Evolutionary conservation across 2,113 vertebrate genomes (phyloP).

Genomic region (Pachypanchax playfairii): DNA sequence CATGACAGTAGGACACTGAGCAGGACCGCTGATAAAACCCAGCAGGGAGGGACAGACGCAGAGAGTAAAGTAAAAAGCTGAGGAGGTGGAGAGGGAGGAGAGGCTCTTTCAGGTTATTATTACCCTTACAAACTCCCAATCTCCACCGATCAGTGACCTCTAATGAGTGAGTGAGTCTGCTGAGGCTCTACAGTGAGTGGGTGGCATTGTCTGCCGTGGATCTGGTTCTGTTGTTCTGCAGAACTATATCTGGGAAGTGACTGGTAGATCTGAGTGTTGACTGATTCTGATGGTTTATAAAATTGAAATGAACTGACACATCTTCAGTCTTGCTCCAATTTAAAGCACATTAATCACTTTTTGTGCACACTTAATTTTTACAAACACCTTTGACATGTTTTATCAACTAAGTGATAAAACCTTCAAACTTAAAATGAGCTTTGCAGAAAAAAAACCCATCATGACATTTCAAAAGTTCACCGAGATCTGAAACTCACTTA

Average conservation of each 20-base stretch:
- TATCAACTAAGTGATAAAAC: too few species aligned
- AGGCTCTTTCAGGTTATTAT: constrained; percentile 52
- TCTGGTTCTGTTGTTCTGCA: constrained; percentile 55
- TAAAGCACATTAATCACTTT: background rate
- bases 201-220: constrained; percentile 79
- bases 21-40: constrained; percentile 88
- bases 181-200: constrained; percentile 58
- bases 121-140: constrained; percentile 48
- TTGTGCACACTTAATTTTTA: background rate
- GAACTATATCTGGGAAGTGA: constrained; percentile 34
- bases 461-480: too few species aligned
- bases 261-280: constrained; percentile 9
- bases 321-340: background rate
- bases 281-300: constrained; percentile 25
- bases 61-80: constrained; percentile 10
- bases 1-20: constrained; percentile 91
- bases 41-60: constrained; percentile 65
- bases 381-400: background rate
- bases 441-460: too few species aligned
- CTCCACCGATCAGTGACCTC: constrained; percentile 44
- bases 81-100: constrained; percentile 24
- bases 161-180: constrained; percentile 46
- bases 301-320: background rate
- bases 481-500: too few species aligned
- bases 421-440: background rate